Percentiles rank a stretch among this genome's conserved stretches.
These are phyloP conservation scores for Neodontobutis hainanensis DNA, from an alignment of 2,113 vertebrate genomes.

Conservation along the genomic window DNA sequence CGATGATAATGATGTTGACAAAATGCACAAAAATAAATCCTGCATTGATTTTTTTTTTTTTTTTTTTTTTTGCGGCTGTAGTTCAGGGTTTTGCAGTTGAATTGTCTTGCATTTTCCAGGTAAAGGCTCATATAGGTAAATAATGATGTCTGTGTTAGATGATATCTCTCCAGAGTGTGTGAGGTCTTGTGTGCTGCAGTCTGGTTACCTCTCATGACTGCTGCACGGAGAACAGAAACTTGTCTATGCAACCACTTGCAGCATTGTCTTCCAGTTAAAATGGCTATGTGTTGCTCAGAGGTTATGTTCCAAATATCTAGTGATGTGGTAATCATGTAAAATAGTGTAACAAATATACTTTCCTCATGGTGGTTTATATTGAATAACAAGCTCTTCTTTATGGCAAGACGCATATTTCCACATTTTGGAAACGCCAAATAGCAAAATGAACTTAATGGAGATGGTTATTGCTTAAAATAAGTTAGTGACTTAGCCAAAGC, in stretches of 20 bases:
- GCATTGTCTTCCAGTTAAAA: constrained; percentile 31
- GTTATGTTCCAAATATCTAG: not conserved
- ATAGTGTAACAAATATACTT: too few relatives aligned
- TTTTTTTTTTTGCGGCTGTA: too few relatives aligned
- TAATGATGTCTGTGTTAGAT: not conserved
- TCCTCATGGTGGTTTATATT: not conserved
- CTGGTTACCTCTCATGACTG: constrained; percentile 20
- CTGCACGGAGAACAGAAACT: constrained; percentile 41
- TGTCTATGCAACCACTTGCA: constrained; percentile 33
- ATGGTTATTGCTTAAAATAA: not conserved
- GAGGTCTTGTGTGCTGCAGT: constrained; percentile 4
- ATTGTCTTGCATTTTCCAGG: too few relatives aligned
- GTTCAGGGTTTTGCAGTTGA: too few relatives aligned
- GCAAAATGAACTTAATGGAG: not conserved
- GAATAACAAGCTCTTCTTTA: not conserved
- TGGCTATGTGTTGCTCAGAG: not conserved
- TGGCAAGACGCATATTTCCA: not conserved
- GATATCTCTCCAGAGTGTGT: not conserved
- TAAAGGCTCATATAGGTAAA: not conserved
- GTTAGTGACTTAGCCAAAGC: not conserved
- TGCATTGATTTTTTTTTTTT: too few relatives aligned
- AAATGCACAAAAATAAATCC: too few relatives aligned
- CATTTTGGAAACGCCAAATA: not conserved
- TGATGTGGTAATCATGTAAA: not conserved
- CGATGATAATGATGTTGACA: not conserved